Conservation (phyloP, 2,888 invertebrate genomes). For the Cephus spinipes region DNA sequence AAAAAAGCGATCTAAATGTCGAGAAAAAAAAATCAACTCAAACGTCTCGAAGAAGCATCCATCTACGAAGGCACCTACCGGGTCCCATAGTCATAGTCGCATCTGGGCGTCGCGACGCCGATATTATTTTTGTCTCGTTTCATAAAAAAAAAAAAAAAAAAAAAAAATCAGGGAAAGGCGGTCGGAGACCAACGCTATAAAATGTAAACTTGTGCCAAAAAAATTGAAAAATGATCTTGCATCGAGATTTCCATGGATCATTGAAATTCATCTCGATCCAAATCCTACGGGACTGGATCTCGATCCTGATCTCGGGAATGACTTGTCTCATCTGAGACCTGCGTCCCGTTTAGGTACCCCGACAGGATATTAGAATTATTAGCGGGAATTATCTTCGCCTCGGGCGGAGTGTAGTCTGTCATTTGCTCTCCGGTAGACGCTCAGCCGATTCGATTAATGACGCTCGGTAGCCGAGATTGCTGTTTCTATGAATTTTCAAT, state of each 20-base stretch:
- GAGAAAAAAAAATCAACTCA: not conserved
- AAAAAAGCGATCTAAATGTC: not conserved
- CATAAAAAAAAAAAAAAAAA: no score
- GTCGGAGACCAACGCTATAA: not conserved
- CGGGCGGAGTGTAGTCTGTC: not conserved
- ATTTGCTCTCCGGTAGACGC: not conserved
- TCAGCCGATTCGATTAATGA: not conserved
- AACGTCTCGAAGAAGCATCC: not conserved
- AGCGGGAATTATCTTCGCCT: not conserved
- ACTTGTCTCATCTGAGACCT: not conserved
- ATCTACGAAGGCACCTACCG: not conserved
- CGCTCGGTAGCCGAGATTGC: not conserved
- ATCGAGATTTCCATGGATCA: not conserved
- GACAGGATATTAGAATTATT: not conserved
- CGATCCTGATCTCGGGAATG: not conserved
- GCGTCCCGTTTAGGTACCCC: not conserved
- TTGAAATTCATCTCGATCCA: constrained; percentile 19
- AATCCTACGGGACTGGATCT: not conserved
- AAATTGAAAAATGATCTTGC: not conserved
- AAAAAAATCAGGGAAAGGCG: not conserved
- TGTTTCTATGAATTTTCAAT: not conserved
- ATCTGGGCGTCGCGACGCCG: not conserved
- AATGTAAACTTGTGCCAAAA: no score
- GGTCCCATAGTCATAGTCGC: not conserved
- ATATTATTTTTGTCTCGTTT: no score